Base-by-base conservation (phyloP, 2,113 vertebrate species). In the Promerops cafer region DNA sequence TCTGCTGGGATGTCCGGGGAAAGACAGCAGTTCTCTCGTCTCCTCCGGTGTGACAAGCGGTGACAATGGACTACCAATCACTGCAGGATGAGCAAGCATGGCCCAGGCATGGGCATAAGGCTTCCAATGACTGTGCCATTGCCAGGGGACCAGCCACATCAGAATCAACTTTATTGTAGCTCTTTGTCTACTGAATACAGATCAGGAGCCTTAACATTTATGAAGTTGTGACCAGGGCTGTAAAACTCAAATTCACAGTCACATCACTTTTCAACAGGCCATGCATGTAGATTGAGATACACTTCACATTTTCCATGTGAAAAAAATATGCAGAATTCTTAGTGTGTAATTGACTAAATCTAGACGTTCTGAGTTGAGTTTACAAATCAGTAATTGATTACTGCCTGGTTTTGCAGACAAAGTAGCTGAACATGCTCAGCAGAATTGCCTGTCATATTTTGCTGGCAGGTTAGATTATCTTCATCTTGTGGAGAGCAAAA, bases 71-170 rank as follows among this genome's bases (percentile, higher is more conserved):
- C 61, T 47, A 4, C 61, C 26, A 75, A 1, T 5, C 33, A 12
- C 56, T 6, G n/a, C 52, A 10, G 28, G 7, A 4, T 28, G 31
- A 26, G 61, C 28, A 28, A 18, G 33, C 60, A 4, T 1, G 3
- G 56, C 6, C 1, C 39, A 57, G 44, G 18, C 30, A 16, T 0
- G 3, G 27, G 21, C 22, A 47, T 4, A 2, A 44, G 0, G 0
- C 52, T 75, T 19, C 39, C 83, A 27, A 8, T 21, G 53, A 7
- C 52, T 23, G 50, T 35, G 60, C 47, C 1, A 1, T 21, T 76
- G 57, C 52, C 57, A 30, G 4, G 8, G n/a, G 4, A 89, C 5
- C 60, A 63, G 61, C 49, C 39, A 17, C 0, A 0, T 31, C 53
- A 45, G 30, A 54, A 31, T 35, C 11, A 26, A 2, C 30, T 30